These are phyloP conservation scores for Netelia fuscicornis DNA, from an alignment of 2,888 invertebrate species.

Conservation along the genomic window DNA sequence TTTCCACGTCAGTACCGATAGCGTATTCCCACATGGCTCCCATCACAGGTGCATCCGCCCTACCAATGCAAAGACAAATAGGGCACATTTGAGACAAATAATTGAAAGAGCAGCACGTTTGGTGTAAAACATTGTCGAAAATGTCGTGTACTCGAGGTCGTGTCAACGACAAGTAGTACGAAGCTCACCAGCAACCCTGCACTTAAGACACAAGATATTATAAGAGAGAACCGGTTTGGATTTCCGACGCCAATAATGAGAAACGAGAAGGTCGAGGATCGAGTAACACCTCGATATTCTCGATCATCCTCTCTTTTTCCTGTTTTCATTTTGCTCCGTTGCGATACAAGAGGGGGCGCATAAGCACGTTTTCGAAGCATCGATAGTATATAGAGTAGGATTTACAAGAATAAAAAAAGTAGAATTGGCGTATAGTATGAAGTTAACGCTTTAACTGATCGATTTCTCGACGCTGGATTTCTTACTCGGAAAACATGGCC, in stretches of 20 bases:
- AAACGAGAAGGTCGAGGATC: constrained; percentile 49
- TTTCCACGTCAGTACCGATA: constrained; percentile 90
- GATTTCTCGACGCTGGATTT: constrained; percentile 61
- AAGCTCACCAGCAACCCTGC: constrained; percentile 26
- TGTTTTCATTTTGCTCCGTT: background rate
- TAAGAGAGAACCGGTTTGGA: constrained; percentile 16
- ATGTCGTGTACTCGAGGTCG: background rate
- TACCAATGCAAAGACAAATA: constrained; percentile 83
- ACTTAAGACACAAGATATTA: constrained; percentile 28
- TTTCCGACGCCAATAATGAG: background rate
- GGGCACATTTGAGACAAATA: constrained; percentile 57
- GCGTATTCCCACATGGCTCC: constrained; percentile 97
- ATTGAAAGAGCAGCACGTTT: background rate
- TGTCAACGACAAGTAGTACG: background rate
- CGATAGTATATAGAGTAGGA: constrained; percentile 35
- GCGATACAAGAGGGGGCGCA: background rate
- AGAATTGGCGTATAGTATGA: constrained; percentile 68
- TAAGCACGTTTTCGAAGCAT: constrained; percentile 56
- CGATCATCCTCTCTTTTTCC: constrained; percentile 16
- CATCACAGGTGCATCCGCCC: constrained; percentile 99
- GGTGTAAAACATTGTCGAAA: background rate
- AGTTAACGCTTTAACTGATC: constrained; percentile 46
- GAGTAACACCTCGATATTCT: constrained; percentile 27
- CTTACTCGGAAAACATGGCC: constrained; percentile 82
- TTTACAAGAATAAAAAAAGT: constrained; percentile 50